phyloP scores from a whole-genome alignment of 2,113 vertebrate species.

The Forbesichthys agassizii region DNA sequence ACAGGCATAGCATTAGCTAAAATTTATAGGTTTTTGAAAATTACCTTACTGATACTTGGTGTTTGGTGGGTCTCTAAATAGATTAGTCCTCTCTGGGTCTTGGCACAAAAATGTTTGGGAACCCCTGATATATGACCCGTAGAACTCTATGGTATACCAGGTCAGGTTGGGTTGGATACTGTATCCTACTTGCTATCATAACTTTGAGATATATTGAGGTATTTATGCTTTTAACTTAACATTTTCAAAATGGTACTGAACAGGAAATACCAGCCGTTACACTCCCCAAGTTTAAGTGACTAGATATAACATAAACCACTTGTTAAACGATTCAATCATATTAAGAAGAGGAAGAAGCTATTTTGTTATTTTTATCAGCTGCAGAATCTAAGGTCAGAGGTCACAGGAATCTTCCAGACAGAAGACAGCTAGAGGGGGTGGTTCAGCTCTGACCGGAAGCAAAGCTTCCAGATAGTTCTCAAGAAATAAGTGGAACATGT shows the following conservation, averaged over 20 bases:
- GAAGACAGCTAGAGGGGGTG: conserved; percentile 58
- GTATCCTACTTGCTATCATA: not conserved
- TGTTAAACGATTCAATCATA: conserved; percentile 26
- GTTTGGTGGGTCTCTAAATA: too few relatives aligned
- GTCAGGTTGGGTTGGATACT: not conserved
- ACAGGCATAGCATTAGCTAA: too few relatives aligned
- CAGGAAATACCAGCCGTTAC: not conserved
- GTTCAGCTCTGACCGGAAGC: conserved; percentile 33
- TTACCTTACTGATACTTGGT: too few relatives aligned
- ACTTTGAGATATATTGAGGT: not conserved
- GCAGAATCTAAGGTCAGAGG: conserved; percentile 41
- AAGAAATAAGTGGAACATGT: not conserved
- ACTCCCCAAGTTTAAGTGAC: not conserved
- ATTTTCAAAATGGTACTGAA: not conserved
- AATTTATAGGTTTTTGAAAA: too few relatives aligned
- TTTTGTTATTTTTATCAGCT: conserved; percentile 17
- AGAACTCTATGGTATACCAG: too few relatives aligned
- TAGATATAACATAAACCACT: not conserved
- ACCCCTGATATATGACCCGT: too few relatives aligned
- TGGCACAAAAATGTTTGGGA: too few relatives aligned
- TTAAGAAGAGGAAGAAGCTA: conserved; percentile 21
- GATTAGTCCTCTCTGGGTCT: too few relatives aligned
- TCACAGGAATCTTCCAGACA: conserved; percentile 49
- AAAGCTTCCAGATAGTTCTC: not conserved
- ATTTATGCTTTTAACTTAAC: too few relatives aligned